Evolutionary conservation across 1,140 invertebrate species (phyloP).

Genomic region (Diprion similis): DNA sequence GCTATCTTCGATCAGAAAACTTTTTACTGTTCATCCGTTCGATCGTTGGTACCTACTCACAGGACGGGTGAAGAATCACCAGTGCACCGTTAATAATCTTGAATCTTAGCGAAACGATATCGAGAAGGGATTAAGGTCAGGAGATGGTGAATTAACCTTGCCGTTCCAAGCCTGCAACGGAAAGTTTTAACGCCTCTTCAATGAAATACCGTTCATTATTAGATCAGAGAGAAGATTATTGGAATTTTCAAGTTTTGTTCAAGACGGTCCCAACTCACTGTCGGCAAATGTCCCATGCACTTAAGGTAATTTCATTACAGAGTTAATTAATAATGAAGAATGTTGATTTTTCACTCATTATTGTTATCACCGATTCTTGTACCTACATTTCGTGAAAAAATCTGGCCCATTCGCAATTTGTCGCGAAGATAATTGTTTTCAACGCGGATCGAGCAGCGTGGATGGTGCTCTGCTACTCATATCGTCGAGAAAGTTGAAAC

Average conservation of each 20-base stretch:
- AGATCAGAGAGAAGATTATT: neutral
- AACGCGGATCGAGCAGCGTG: neutral
- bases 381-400: no score
- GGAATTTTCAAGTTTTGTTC: neutral
- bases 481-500: slow-evolving; percentile 35
- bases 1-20: no score
- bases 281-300: neutral
- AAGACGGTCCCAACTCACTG: neutral
- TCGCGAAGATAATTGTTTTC: neutral
- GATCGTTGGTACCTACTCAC: no score
- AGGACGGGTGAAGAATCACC: no score
- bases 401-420: no score
- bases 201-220: neutral
- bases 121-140: no score
- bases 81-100: no score
- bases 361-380: neutral
- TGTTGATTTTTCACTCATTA: neutral
- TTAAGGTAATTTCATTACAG: neutral
- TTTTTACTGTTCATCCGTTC: no score
- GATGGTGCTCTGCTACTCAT: neutral
- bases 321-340: neutral
- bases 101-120: no score
- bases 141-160: no score
- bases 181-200: neutral
- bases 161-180: neutral